Conservation (phyloP, 2,888 invertebrate species). For the Mechanitis mazaeus region DNA sequence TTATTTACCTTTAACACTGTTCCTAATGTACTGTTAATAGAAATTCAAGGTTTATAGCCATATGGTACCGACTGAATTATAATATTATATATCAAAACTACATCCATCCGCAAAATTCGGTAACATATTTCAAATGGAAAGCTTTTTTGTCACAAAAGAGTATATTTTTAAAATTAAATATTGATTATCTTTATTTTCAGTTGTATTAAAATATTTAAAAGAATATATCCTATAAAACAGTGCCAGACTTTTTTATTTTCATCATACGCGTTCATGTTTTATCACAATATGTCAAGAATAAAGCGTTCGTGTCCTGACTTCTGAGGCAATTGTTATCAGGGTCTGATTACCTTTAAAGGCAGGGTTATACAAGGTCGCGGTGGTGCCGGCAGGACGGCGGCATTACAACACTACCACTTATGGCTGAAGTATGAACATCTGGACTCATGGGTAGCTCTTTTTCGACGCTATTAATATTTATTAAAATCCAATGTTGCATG, state of each 20-base stretch:
- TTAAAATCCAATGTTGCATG: neutral
- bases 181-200: neutral
- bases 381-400: constrained; percentile 15
- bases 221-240: neutral
- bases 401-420: constrained; percentile 31
- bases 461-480: constrained; percentile 12
- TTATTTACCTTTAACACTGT: constrained; percentile 15
- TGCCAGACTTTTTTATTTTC: neutral
- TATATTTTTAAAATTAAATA: too few species aligned
- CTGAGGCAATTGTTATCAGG: constrained; percentile 35
- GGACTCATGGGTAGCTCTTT: constrained; percentile 21
- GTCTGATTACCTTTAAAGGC: constrained; percentile 35
- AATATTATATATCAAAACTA: too few species aligned
- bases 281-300: constrained; percentile 6
- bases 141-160: too few species aligned
- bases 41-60: constrained; percentile 28
- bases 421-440: constrained; percentile 31
- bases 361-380: constrained; percentile 27
- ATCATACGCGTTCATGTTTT: neutral
- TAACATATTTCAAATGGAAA: too few species aligned
- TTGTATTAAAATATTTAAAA: neutral
- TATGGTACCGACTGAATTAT: constrained; percentile 16
- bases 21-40: constrained; percentile 21
- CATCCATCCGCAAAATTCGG: too few species aligned
- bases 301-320: constrained; percentile 10